Base-by-base conservation (phyloP, 2,888 invertebrate genomes). In the Netelia inedita region DNA sequence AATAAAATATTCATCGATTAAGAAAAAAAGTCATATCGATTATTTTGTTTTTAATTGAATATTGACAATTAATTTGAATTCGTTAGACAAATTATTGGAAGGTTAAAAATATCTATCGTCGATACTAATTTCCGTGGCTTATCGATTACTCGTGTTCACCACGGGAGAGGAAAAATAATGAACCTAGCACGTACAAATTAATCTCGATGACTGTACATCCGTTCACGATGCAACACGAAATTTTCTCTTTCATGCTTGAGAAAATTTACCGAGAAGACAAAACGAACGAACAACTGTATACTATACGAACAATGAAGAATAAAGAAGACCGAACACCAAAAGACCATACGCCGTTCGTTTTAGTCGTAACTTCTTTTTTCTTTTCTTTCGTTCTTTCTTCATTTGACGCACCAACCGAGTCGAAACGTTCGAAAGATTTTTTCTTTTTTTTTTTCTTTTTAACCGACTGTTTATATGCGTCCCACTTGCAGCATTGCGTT, bases 221-320 rank as follows among this genome's bases (percentile, higher is more conserved):
- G 46, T 43, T 1, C 68, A 46, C 19, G 10, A 11, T n/a, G 76
- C 76, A 78, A 43, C 57, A 35, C 23, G 6, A 57, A 66, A n/a
- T 43, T 83, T 71, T 83, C 55, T 74, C 63, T 74, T 83, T 74
- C 74, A 65, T 57, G 74, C 55, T n/a, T 43, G 73, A 71, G 53
- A 55, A 75, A 61, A 65, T 61, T 68, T 50, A 9, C 57, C 10
- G 19, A 11, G 23, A 53, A 43, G 41, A 16, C 19, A 43, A 43
- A 43, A 66, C 19, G 43, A 43, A 43, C 19, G 43, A 35, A n/a
- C 9, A 11, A 19, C 21, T 28, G 63, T 23, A 57, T 43, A n/a
- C n/a, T n/a, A n/a, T 21, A 46, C 11, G 35, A 68, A 74, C 73
- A 50, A 59, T 35, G 28, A 59, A 6, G 57, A 73, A 57, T 23